Evolutionary conservation across 2,113 vertebrate species (phyloP), one percentile per base, ranked within the genome.

Genomic region (Nyctibius bracteatus): DNA sequence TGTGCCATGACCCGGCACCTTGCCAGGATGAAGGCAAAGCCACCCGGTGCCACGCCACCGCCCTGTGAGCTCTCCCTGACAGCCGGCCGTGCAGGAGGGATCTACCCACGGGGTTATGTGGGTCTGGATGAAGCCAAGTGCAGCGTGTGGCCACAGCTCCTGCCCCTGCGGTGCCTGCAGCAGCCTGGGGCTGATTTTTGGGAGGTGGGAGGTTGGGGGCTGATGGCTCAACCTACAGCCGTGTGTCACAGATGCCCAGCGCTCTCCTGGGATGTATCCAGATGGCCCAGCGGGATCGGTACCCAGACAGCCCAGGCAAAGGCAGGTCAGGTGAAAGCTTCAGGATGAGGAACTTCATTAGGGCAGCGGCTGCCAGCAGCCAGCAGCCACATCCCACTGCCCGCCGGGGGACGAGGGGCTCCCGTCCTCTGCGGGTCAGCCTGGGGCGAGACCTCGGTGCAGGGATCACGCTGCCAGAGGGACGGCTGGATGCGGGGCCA

Each of bases 401-500:
- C 44, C 2, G 4, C 52, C 1, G 0, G 18, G 18, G 15, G 30
- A 16, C 35, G 14, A 51, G 44, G 37, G 28, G 46, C 39, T 37
- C 39, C 23, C 30, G 14, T 12, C 23, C 62, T 68, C 54, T 12
- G 14, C 3, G 2, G 17, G 30, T 62, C 57, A 43, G 35, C 39
- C 17, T 2, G 1, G 23, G 27, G 70, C 0, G 0, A 67, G n/a
- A 58, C 21, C 46, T 31, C 0, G 0, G 10, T 20, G 39, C 3
- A 1, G 17, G 68, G 31, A 31, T 22, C 52, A 52, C 0, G 1
- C 57, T 37, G 27, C 25, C 22, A 18, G 37, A 51, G 12, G 21
- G 20, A 15, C 23, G 54, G 46, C 39, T 4, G 5, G 63, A 24
- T 33, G 27, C 3, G 3, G 15, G 28, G 14, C 39, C 61, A 54